Base-by-base conservation (phyloP, 2,888 invertebrate species). In the Meganola albula region DNA sequence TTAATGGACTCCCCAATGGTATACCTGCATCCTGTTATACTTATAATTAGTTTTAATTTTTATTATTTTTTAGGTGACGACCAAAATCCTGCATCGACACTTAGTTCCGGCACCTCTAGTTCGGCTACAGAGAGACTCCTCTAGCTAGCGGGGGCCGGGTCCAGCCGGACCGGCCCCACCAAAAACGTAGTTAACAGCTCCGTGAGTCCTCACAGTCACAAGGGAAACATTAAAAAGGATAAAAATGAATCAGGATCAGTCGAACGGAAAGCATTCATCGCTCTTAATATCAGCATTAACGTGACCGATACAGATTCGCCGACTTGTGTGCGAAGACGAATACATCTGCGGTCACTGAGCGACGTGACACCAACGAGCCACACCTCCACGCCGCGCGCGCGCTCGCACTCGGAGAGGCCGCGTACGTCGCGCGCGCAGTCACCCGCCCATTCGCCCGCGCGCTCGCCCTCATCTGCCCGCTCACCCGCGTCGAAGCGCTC, bases 71-170 rank as follows among this genome's bases (percentile, higher is more conserved):
- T 58, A 87, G 87, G 80, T 71, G 87, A 87, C 61, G 87, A 87
- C 63, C 84, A 79, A 73, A 87, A 85, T 68, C 85, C 84, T 44
- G 88, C 87, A 63, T 87, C 86, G 41, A 87, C 88, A 56, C 76
- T 89, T 68, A 89, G 89, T 75, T 90, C 90, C 58, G 88, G 88
- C 61, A 92, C 92, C 46, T 90, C 90, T 47, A 91, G 90, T 79
- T 90, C 91, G 61, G 90, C 89, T 50, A 90, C 91, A 53, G 92
- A 92, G 74, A 92, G 92, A 82, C 88, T 92, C 73, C 91, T 92
- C 88, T 92, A 92, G 91, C 91, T 87, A 86, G 87, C 86, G 87
- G 89, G 88, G 80, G 89, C 89, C 89, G 90, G 90, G 88, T 76
- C 83, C 51, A 87, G 74, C 49, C 64, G 83, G 83, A 73, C 84